Base-by-base conservation (phyloP, 2,113 vertebrate genomes). In the Dasypus novemcinctus region DNA sequence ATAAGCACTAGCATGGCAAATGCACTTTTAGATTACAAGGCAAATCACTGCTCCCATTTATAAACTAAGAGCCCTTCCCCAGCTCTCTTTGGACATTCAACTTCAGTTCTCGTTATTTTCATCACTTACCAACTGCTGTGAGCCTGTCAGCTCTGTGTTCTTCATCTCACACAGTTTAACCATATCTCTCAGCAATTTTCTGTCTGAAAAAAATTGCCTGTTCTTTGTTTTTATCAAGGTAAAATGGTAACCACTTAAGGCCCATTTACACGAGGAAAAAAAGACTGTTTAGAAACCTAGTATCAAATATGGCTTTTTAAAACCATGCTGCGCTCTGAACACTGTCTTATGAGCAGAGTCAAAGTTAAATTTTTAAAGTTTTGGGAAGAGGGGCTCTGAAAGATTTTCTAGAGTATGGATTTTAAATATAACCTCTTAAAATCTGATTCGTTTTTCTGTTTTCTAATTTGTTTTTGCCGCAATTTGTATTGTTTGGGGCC, bases 161-260 rank as follows among this genome's bases (percentile, higher is more conserved):
- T 25, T 69, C 71, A 49, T 64, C 46, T 94, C 59, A 52, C 84
- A 38, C 8, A 9, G 78, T 52, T 84, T 92, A 92, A 72, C 71
- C 59, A 3, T 25, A 14, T 81, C 92, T 94, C 89, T 82, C n/a
- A 36, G 43, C 74, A 94, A 46, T 92, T 95, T 95, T 95, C 81
- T 91, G 57, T 78, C 93, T 89, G 82, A 59, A 80, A 86, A 86
- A 80, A 96, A 89, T 85, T 68, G 76, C 66, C 29, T 66, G 10
- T 74, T 93, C 72, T 90, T 88, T 97, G 61, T 93, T 96, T 97
- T 90, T 69, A 36, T 87, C 0, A 9, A 82, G 61, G 14, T 61
- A 91, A 89, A 96, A 82, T 3, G 31, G 57, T 54, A 52, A 46
- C 66, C 61, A 90, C 92, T 90, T 85, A 71, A 87, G 92, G 80